Percentiles rank a stretch among this genome's conserved stretches.
Evolutionary conservation across 2,113 vertebrate genomes (phyloP).

Genomic region (Silurus meridionalis): DNA sequence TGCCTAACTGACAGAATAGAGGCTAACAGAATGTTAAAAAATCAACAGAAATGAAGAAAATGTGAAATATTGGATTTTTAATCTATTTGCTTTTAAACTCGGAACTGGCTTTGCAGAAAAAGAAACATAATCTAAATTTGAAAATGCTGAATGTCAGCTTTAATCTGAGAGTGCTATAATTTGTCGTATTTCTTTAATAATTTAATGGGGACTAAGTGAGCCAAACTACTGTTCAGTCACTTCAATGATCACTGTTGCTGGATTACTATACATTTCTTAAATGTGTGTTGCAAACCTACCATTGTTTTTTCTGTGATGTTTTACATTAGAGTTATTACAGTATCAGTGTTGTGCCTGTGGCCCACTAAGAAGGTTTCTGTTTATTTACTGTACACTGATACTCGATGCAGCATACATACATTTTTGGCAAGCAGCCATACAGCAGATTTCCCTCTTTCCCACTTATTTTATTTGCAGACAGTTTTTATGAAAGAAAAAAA

Average conservation of each 20-base stretch:
- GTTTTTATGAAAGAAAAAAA: background rate
- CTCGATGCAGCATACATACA: background rate
- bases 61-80: background rate
- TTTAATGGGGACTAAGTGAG: background rate
- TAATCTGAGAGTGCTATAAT: background rate
- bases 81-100: background rate
- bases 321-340: no score
- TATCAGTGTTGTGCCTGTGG: background rate
- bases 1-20: background rate
- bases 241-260: background rate
- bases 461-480: background rate
- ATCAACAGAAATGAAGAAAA: background rate
- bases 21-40: background rate
- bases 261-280: constrained; percentile 14
- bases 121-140: background rate
- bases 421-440: background rate
- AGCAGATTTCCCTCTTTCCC: background rate
- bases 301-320: background rate
- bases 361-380: background rate
- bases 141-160: background rate
- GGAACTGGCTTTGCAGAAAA: background rate
- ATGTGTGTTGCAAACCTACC: background rate
- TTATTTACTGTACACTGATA: background rate
- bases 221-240: background rate
- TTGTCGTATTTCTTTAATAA: background rate